Base-by-base conservation (phyloP, 2,797 vertebrate species). In the Sebastes melanostomus region DNA sequence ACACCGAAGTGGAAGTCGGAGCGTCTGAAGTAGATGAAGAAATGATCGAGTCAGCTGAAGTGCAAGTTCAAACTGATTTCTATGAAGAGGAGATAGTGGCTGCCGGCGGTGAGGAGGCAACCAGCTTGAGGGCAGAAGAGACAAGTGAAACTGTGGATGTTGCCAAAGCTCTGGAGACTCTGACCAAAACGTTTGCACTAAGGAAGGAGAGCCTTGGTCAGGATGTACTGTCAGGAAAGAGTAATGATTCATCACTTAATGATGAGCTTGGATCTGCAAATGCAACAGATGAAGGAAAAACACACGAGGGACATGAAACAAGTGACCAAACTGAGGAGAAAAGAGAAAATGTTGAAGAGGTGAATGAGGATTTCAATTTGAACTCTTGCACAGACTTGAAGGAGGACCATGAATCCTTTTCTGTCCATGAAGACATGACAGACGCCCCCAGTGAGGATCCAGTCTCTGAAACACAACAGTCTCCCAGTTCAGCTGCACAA, bases 1-100 rank as follows among this genome's bases (percentile, higher is more conserved):
- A 95, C 88, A 91, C 94, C 0, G 95, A 95, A 54, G 89, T 94
- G 32, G 95, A 95, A 72, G 92, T 94, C 0, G 85, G 78, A 80
- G 84, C 62, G 0, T 86, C 91, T 22, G 85, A 93, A 8, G 86
- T 61, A 8, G 68, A 74, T 1, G 86, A 77, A 20, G 87, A 90
- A n/a, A n/a, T 84, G 6, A 73, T 85, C 0, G 85, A 84, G 62
- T 75, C 84, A 0, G 25, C 82, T 0, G 88, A 90, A 42, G 86
- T 89, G 38, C 90, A 90, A 18, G 72, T 82, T 52, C 90, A 92
- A 5, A 86, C 88, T 0, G 87, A 88, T 27, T 75, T 88, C 60
- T 92, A 92, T 3, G 91, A 92, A 58, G 90, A 89, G 27, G 91
- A 93, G 80, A 90, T 89, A 2, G 84, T 85, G 13, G 56, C 92